phyloP scores from a whole-genome alignment of 2,797 vertebrate species.

The Syngnathus acus region DNA sequence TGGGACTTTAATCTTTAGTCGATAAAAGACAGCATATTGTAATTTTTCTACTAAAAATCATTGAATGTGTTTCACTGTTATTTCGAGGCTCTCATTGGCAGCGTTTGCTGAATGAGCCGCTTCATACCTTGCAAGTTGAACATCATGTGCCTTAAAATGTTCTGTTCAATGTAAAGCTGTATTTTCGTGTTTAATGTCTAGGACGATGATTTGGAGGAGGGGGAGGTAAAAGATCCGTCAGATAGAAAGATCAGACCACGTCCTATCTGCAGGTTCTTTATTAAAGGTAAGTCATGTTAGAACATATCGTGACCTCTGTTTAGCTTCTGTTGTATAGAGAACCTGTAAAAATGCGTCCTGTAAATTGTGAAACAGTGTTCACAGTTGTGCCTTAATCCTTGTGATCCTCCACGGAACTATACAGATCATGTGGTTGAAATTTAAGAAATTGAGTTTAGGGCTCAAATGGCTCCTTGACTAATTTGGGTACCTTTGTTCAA shows the following conservation, averaged over 20 bases:
- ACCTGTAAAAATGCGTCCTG: no score
- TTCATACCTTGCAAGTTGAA: background rate
- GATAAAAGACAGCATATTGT: background rate
- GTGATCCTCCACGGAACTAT: no score
- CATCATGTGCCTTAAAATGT: background rate
- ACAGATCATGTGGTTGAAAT: no score
- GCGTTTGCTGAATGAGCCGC: background rate
- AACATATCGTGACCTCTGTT: background rate
- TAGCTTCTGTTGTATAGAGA: background rate
- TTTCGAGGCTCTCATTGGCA: background rate
- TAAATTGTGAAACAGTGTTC: no score
- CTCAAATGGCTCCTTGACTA: no score
- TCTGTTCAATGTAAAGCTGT: background rate
- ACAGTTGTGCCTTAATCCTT: no score
- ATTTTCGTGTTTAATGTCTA: constrained; percentile 39
- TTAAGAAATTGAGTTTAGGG: no score
- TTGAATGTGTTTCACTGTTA: background rate
- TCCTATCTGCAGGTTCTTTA: constrained; percentile 94
- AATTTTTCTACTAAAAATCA: background rate
- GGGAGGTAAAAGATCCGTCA: constrained; percentile 94
- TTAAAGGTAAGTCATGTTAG: constrained; percentile 78
- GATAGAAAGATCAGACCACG: constrained; percentile 91
- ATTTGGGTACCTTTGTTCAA: no score
- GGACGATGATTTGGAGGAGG: constrained; percentile 97
- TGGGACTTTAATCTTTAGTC: no score